Evolutionary conservation across 2,113 vertebrate species (phyloP).

Genomic region (Takifugu flavidus): DNA sequence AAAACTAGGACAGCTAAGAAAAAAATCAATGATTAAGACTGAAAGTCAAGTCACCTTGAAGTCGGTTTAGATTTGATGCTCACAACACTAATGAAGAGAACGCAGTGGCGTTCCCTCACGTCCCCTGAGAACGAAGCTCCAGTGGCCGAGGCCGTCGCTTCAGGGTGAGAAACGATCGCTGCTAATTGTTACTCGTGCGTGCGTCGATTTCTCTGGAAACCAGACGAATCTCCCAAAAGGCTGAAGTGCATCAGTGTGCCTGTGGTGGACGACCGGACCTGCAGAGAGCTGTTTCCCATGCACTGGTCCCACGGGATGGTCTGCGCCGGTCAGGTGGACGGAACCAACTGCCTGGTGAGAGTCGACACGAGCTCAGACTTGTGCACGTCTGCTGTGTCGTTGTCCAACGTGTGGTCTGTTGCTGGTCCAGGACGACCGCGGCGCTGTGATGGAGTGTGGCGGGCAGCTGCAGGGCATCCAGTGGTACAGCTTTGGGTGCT

Average conservation of each 20-base stretch:
- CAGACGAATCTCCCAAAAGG: slow-evolving; percentile 13
- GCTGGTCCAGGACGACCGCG: slow-evolving; percentile 21
- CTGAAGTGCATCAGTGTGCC: slow-evolving; percentile 59
- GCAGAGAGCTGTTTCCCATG: slow-evolving; percentile 38
- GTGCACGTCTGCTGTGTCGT: too few species aligned
- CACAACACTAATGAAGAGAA: slow-evolving; percentile 12
- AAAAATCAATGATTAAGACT: too few species aligned
- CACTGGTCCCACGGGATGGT: slow-evolving; percentile 48
- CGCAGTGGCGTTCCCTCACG: too few species aligned
- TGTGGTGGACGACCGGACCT: slow-evolving; percentile 50
- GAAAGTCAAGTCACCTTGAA: slow-evolving; percentile 34
- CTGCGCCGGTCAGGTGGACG: slow-evolving; percentile 51
- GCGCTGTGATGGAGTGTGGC: slow-evolving; percentile 55
- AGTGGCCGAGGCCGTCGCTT: too few species aligned
- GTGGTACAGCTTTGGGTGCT: slow-evolving; percentile 44
- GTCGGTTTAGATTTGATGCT: slow-evolving; percentile 29
- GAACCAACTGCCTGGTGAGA: slow-evolving; percentile 65
- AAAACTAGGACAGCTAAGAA: too few species aligned
- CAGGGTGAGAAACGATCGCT: background rate
- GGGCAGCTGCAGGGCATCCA: slow-evolving; percentile 59
- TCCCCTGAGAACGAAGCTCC: too few species aligned
- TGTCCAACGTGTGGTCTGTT: background rate
- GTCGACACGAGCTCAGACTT: background rate
- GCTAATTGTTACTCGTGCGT: background rate
- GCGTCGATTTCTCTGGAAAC: slow-evolving; percentile 1